Percentiles rank a stretch among this genome's conserved stretches.
These are phyloP conservation scores for Hippasteria phrygiana DNA, from an alignment of 53 echinoderm and acorn worm species.

Conservation along the genomic window DNA sequence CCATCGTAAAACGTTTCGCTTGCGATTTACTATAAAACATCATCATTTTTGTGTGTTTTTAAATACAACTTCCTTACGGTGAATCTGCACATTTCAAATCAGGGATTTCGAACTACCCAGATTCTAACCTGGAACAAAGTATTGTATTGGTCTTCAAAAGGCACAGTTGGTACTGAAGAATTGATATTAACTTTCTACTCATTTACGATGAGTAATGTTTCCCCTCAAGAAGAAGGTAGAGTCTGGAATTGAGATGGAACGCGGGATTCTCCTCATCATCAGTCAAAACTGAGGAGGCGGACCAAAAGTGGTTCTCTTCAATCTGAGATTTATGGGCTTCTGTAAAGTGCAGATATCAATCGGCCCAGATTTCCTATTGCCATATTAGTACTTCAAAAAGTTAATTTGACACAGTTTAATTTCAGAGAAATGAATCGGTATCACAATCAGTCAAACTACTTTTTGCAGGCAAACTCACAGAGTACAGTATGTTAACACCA, in stretches of 20 bases:
- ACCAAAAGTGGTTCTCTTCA: background rate
- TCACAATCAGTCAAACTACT: background rate
- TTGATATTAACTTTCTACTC: background rate
- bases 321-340: background rate
- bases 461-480: background rate
- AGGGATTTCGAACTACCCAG: background rate
- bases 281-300: background rate
- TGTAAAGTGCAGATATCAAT: constrained; percentile 23
- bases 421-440: background rate
- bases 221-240: background rate
- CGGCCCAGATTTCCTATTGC: background rate
- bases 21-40: background rate
- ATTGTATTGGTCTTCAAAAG: constrained; percentile 26
- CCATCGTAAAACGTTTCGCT: constrained; percentile 13
- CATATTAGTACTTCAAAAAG: background rate
- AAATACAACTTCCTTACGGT: background rate
- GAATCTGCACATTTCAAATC: background rate
- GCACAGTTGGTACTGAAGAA: constrained; percentile 15
- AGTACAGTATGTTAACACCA: background rate
- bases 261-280: background rate
- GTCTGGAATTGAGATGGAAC: background rate
- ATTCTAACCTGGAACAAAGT: background rate
- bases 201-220: background rate
- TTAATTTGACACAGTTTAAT: background rate
- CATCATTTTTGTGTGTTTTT: constrained; percentile 1